Conservation (phyloP, 2,888 invertebrate species). For the Emmelina monodactyla region DNA sequence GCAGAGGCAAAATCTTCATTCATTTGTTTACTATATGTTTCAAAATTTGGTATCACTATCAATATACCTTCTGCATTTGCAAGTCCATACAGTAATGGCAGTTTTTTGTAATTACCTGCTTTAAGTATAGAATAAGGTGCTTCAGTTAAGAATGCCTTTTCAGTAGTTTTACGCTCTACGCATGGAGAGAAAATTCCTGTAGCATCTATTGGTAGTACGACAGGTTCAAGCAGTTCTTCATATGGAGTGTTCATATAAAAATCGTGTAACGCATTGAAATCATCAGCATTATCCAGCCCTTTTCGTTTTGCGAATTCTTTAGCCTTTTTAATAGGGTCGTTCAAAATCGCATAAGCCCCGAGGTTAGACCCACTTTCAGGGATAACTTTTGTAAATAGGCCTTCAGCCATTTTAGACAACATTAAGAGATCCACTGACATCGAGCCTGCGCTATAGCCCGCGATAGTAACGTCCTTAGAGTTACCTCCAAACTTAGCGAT, state of each 20-base stretch:
- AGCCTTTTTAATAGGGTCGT: conserved; percentile 30
- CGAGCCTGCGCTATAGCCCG: conserved; percentile 35
- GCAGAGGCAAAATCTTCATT: conserved; percentile 6
- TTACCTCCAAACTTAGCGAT: conserved; percentile 38
- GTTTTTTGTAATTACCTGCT: conserved; percentile 15
- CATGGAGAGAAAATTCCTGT: conserved; percentile 25
- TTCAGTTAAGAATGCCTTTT: conserved; percentile 16
- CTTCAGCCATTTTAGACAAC: conserved; percentile 27
- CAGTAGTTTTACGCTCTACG: conserved; percentile 23
- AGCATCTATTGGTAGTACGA: too few relatives aligned
- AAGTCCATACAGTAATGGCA: conserved; percentile 15
- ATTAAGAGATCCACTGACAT: conserved; percentile 30
- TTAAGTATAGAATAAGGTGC: conserved; percentile 17
- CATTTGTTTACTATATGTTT: conserved; percentile 4
- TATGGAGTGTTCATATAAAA: conserved; percentile 29
- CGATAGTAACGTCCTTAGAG: conserved; percentile 34
- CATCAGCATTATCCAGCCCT: conserved; percentile 23
- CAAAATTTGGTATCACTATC: not conserved
- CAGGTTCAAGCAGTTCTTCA: too few relatives aligned
- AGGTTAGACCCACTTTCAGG: conserved; percentile 29
- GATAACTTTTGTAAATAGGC: conserved; percentile 33
- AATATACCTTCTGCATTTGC: conserved; percentile 3
- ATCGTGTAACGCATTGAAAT: conserved; percentile 26
- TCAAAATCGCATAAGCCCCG: conserved; percentile 24
- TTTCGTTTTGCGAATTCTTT: conserved; percentile 25